Evolutionary conservation across 2,113 vertebrate species (phyloP), one percentile per base, ranked within the genome.

Genomic region (Pterocles burchelli): DNA sequence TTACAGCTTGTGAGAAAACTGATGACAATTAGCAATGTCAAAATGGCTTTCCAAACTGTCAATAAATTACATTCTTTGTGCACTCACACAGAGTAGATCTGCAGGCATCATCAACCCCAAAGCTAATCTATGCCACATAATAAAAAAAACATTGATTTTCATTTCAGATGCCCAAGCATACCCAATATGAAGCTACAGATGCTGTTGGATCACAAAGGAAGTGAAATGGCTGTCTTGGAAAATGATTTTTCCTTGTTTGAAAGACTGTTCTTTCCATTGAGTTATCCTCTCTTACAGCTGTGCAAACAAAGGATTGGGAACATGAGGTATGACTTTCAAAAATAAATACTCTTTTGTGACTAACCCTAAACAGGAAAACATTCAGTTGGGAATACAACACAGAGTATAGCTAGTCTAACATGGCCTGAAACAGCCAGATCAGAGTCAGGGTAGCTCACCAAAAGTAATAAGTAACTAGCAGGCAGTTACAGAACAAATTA

Each of bases 241-340:
- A 72, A 93, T 16, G 41, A 52, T 52, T 81, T 12, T 78, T 94
- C 91, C 48, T 63, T 88, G 34, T 80, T 72, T 93, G 77, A 93
- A 95, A 93, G 75, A 76, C 29, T 80, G 5, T 73, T 83, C 65
- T 93, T 95, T 80, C 65, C 54, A 63, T 45, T 61, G 61, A 85
- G 68, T 70, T 81, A 81, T 88, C 85, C 90, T 84, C 76, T 82
- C 73, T 95, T 85, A 88, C 94, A 97, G 94, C 96, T 96, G 92
- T 94, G 92, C 91, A 96, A 96, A 97, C 85, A 97, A 94, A 90
- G 79, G 49, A 62, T 79, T 92, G 28, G 70, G 85, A 91, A 57
- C 78, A 84, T 83, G 90, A 82, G 86, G 86, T 95, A 86, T 73
- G 72, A 87, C 75, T 90, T 93, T 82, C 28, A 91, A 95, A 97